These are phyloP conservation scores for Mustela lutreola DNA, from an alignment of 2,113 vertebrate species.

Conservation along the genomic window DNA sequence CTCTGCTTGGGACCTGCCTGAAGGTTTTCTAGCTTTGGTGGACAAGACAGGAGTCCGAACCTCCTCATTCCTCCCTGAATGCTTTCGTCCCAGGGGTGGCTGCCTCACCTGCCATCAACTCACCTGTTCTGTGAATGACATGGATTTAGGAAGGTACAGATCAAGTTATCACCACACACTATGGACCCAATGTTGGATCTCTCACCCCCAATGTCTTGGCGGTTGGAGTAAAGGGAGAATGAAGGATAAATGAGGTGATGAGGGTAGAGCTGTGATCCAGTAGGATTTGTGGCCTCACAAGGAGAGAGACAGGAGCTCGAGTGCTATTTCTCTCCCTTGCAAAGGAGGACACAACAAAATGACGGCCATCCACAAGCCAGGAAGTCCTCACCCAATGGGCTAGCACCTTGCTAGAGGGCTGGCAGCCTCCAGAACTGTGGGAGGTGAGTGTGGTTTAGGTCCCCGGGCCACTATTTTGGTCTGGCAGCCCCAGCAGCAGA, in stretches of 20 bases:
- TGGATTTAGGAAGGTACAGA: background rate
- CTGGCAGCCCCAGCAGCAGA: background rate
- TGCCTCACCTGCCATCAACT: background rate
- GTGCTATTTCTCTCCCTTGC: too few relatives aligned
- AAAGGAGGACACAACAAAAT: background rate
- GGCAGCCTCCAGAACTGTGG: background rate
- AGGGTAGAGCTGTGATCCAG: background rate
- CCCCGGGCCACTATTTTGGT: background rate
- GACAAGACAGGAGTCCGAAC: background rate
- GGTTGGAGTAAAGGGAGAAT: background rate
- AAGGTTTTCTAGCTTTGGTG: background rate
- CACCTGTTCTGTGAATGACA: background rate
- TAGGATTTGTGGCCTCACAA: background rate
- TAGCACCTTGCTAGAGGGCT: background rate
- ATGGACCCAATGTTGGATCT: background rate
- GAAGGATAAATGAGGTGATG: background rate
- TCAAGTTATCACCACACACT: rapidly evolving
- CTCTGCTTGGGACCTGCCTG: background rate
- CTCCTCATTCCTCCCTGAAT: background rate
- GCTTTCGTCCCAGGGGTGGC: background rate
- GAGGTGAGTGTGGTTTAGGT: background rate
- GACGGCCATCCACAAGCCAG: background rate
- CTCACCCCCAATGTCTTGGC: background rate
- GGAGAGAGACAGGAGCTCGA: background rate
- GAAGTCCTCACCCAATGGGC: background rate